Evolutionary conservation across 2,797 vertebrate species (phyloP), one percentile per base, ranked within the genome.

Genomic region (Artibeus lituratus): DNA sequence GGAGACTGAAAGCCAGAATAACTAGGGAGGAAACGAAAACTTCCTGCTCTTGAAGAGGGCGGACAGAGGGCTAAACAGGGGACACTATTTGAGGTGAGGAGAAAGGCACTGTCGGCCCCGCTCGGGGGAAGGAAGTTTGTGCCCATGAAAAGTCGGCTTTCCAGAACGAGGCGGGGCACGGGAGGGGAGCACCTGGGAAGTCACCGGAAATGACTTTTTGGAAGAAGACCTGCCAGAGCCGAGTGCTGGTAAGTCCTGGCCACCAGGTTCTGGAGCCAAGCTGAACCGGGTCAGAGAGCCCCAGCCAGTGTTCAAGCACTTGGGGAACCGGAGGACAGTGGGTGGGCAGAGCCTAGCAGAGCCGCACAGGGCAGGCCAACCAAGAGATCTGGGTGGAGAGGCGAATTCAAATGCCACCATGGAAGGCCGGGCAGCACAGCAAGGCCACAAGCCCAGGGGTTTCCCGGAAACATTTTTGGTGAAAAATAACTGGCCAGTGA

Each of bases 1-100:
- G 18, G 53, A 85, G 49, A 69, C 87, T 19, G 22, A 18, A 81
- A 92, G 55, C 73, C 82, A 82, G 49, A 91, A 81, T 81, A 77
- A 73, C 85, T 22, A 93, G 53, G 32, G 26, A 91, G 35, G 57
- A 83, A 42, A 81, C 5, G 26, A 87, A 93, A 78, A 69, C 0
- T 57, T 85, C 37, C 62, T 76, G 78, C 42, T 92, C 67, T 82
- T 49, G 14, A 53, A 85, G n/a, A 47, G 16, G 14, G 67, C 18
- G 14, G 35, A 44, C 7, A 44, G 44, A 44, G 44, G 44, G 44
- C 44, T 44, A 73, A 84, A 32, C 15, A 67, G 35, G 26, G 15
- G 29, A 65, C 4, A 80, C 4, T 53, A 29, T 57, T 69, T 72
- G 44, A 18, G 62, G 67, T 29, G 18, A 51, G 70, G 39, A 21